phyloP scores from a whole-genome alignment of 2,113 vertebrate genomes.

The Tyrannus savana region DNA sequence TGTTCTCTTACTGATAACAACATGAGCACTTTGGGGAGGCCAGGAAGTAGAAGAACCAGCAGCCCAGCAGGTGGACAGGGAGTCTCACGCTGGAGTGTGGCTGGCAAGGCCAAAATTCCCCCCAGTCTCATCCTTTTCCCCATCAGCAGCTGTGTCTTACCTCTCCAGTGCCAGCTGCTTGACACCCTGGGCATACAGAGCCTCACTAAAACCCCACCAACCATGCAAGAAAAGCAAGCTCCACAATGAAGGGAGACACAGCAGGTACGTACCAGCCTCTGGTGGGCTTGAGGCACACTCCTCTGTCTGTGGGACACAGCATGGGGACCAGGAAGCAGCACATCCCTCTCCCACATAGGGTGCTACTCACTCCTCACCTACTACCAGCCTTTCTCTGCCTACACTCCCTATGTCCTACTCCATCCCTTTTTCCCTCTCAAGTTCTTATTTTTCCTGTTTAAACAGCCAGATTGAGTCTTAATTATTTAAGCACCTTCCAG shows the following conservation, averaged over 20 bases:
- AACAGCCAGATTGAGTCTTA: conserved; percentile 19
- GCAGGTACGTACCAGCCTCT: fast-evolving
- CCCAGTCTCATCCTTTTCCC: neutral
- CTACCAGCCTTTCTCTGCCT: neutral
- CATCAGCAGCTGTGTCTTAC: neutral
- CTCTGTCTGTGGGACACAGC: neutral
- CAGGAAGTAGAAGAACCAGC: neutral
- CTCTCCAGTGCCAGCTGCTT: neutral
- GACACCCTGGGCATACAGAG: fast-evolving
- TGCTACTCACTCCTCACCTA: neutral
- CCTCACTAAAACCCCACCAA: neutral
- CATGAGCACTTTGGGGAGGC: neutral
- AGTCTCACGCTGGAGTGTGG: fast-evolving
- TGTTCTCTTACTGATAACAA: neutral
- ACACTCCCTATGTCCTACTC: fast-evolving
- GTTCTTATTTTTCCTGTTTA: conserved; percentile 5
- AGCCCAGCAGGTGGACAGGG: neutral
- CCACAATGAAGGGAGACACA: fast-evolving
- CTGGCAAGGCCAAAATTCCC: neutral
- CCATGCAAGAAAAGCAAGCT: neutral
- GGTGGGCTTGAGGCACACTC: fast-evolving
- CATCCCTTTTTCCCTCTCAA: neutral
- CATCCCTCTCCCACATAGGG: neutral
- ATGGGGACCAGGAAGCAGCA: fast-evolving
- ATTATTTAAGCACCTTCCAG: conserved; percentile 60